phyloP scores from a whole-genome alignment of 2,888 invertebrate genomes.

The Cylindroiulus punctatus region DNA sequence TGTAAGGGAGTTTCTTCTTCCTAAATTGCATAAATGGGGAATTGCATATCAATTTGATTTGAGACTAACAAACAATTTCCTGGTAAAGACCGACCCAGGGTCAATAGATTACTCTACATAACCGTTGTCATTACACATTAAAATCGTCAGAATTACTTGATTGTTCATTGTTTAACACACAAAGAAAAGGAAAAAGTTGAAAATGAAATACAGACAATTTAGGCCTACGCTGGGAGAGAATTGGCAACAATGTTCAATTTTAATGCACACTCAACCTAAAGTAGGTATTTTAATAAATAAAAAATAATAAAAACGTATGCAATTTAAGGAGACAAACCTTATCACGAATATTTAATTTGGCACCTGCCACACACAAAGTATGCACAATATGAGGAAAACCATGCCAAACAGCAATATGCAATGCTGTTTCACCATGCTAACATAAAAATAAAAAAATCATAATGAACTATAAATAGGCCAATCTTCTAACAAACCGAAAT shows the following conservation, averaged over 20 bases:
- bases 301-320: neutral
- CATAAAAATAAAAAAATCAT: slow-evolving; percentile 57
- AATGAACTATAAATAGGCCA: slow-evolving; percentile 56
- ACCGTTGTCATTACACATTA: too few species aligned
- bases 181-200: too few species aligned
- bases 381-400: slow-evolving; percentile 67
- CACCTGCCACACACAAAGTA: slow-evolving; percentile 65
- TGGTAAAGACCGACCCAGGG: too few species aligned
- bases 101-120: too few species aligned
- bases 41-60: neutral
- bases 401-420: slow-evolving; percentile 71
- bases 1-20: slow-evolving; percentile 71
- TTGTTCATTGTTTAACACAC: too few species aligned
- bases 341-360: slow-evolving; percentile 65
- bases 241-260: too few species aligned
- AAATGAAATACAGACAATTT: too few species aligned
- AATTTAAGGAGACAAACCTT: slow-evolving; percentile 62
- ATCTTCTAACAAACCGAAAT: slow-evolving; percentile 36
- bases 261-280: too few species aligned
- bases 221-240: too few species aligned
- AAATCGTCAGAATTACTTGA: too few species aligned
- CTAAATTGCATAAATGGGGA: slow-evolving; percentile 62
- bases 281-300: too few species aligned
- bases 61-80: neutral
- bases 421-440: slow-evolving; percentile 70